Conservation (phyloP, 2,797 vertebrate genomes). For the Sylvia borin region DNA sequence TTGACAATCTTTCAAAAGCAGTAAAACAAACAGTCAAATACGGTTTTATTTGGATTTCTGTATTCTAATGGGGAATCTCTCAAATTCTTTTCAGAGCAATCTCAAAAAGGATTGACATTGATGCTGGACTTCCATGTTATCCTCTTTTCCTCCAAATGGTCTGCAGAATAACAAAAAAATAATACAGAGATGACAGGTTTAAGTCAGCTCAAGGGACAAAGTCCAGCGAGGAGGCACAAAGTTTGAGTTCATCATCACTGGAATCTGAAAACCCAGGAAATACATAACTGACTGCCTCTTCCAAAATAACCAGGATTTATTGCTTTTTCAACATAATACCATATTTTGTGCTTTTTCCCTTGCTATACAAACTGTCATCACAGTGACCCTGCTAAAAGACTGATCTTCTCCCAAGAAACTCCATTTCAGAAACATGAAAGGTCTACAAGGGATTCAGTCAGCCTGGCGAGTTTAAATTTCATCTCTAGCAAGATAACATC, state of each 20-base stretch:
- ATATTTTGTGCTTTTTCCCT: neutral
- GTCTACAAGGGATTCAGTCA: neutral
- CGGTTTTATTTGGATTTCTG: neutral
- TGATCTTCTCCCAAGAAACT: neutral
- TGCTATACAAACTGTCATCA: neutral
- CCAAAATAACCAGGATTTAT: neutral
- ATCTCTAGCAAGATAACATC: neutral
- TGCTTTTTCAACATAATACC: fast-evolving
- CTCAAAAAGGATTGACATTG: neutral
- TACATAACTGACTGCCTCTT: neutral
- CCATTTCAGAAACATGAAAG: neutral
- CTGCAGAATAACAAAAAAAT: neutral
- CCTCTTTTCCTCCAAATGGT: neutral
- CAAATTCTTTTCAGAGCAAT: neutral
- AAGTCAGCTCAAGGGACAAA: neutral
- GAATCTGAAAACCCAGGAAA: neutral
- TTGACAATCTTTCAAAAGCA: neutral
- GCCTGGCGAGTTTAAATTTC: neutral
- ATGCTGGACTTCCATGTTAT: neutral
- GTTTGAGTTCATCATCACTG: neutral
- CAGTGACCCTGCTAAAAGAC: neutral
- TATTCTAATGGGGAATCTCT: neutral
- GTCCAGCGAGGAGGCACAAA: neutral
- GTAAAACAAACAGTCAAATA: neutral
- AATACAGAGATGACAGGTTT: neutral